A percentile compares a stretch with the other conserved stretches of the same genome.
phyloP scores from a whole-genome alignment of 2,888 invertebrate species.

The Folsomia manolachei region DNA sequence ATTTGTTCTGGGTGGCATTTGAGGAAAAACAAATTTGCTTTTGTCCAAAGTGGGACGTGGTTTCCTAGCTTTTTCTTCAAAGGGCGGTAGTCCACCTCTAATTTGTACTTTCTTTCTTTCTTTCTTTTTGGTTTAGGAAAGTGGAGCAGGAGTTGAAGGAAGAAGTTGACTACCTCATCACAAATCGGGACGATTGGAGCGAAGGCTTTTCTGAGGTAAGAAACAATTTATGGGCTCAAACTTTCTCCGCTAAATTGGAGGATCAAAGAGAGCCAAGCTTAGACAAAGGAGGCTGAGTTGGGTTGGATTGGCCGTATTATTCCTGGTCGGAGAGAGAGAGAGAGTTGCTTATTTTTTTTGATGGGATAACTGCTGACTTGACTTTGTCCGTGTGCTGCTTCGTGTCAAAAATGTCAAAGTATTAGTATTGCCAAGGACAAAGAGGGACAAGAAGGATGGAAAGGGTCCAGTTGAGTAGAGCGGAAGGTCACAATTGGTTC shows the following conservation, averaged over 20 bases:
- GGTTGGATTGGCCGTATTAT: neutral
- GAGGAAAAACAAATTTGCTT: neutral
- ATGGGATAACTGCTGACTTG: neutral
- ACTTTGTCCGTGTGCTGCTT: constrained; percentile 1
- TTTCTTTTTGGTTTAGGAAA: constrained; percentile 20
- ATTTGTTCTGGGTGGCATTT: neutral
- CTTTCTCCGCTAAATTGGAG: neutral
- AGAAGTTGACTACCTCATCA: constrained; percentile 29
- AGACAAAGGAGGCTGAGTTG: neutral
- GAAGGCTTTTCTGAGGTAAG: constrained; percentile 41
- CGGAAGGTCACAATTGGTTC: no score
- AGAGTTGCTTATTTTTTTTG: no score
- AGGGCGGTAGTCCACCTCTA: neutral
- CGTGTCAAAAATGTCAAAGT: neutral
- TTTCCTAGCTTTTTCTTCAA: no score
- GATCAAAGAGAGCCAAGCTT: neutral
- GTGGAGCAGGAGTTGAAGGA: constrained; percentile 17
- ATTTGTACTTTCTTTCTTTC: neutral
- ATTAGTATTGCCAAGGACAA: neutral
- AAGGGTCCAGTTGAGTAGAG: no score
- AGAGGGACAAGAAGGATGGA: no score
- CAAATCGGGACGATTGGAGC: constrained; percentile 23
- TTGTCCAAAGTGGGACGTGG: neutral
- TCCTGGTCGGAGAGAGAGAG: no score
- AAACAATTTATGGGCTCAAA: no score